Conservation (phyloP, 2,888 invertebrate genomes). For the Papilio protenor region DNA sequence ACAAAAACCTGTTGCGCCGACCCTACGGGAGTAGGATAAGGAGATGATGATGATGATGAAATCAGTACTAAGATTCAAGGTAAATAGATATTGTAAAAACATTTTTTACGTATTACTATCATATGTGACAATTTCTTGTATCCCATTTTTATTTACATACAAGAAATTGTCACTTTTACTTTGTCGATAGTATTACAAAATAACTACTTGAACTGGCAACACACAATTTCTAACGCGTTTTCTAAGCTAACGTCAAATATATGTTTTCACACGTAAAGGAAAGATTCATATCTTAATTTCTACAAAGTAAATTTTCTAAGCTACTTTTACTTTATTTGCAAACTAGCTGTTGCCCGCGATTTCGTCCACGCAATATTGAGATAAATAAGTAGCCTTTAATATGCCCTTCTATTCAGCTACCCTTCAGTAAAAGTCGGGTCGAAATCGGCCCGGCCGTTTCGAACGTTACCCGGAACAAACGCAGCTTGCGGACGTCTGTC, state of each 20-base stretch:
- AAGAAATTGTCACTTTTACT: neutral
- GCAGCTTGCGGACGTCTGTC: no score
- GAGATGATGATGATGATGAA: no score
- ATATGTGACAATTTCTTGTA: no score
- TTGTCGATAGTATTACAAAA: neutral
- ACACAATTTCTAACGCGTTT: constrained; percentile 23
- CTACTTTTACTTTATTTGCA: constrained; percentile 6
- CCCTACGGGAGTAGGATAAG: no score
- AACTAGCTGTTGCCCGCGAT: no score
- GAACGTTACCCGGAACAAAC: no score
- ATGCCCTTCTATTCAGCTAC: no score
- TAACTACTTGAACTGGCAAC: constrained; percentile 8
- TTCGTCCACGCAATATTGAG: no score
- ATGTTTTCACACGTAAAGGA: constrained; percentile 36
- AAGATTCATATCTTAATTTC: constrained; percentile 15
- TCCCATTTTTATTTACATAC: neutral
- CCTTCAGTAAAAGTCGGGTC: no score
- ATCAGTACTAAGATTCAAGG: neutral
- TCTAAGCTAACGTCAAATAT: constrained; percentile 26
- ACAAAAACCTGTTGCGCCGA: no score
- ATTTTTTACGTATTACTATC: neutral
- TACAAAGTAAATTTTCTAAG: neutral
- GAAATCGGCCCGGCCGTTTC: no score
- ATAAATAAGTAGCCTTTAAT: no score
- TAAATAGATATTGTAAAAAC: neutral